Percentiles rank a stretch among this genome's conserved stretches.
These are phyloP conservation scores for Crotalus adamanteus DNA, from an alignment of 2,797 vertebrate genomes.

Conservation along the genomic window DNA sequence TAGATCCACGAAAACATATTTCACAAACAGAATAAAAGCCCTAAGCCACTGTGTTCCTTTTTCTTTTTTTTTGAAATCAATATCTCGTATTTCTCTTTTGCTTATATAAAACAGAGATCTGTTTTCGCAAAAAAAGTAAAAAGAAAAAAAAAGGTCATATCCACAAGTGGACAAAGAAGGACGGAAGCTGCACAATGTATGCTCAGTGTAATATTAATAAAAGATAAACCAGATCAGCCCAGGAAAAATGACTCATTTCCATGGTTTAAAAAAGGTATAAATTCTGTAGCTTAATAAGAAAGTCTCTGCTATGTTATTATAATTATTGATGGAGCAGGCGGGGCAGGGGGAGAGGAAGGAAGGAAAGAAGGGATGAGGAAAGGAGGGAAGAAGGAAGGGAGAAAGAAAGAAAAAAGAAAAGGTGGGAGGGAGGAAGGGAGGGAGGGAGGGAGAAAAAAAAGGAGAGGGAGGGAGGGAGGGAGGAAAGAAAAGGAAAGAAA, in stretches of 20 bases:
- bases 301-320: neutral
- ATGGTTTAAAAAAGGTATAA: neutral
- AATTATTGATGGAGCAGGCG: neutral
- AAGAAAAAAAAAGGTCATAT: neutral
- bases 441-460: too few species aligned
- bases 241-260: neutral
- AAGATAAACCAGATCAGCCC: neutral
- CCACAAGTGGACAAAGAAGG: neutral
- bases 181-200: neutral
- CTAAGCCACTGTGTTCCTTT: neutral
- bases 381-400: neutral
- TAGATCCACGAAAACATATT: neutral
- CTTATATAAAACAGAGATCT: neutral
- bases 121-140: neutral
- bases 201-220: neutral
- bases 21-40: neutral
- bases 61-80: neutral
- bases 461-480: rapidly evolving
- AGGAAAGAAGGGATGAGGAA: neutral
- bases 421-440: neutral
- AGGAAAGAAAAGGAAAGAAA: neutral
- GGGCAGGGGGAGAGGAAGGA: too few species aligned
- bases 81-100: neutral
- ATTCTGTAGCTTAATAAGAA: neutral
- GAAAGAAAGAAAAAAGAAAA: too few species aligned